Conservation (phyloP, 2,888 invertebrate species). For the Stomorhina lunata region DNA sequence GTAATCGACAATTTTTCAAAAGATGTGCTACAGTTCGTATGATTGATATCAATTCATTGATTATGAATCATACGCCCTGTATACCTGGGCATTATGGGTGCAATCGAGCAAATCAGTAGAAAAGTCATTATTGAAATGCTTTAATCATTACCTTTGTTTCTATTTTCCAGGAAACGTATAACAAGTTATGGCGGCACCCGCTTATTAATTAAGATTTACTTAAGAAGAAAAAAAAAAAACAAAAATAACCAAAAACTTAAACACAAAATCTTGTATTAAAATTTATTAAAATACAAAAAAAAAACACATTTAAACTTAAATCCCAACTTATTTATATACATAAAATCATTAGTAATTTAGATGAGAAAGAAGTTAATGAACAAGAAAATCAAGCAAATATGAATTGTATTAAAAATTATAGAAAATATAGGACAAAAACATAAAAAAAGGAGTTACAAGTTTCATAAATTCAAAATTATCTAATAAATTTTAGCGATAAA, state of each 20-base stretch:
- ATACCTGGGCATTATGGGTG: too few relatives aligned
- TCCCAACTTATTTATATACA: slow-evolving; percentile 4
- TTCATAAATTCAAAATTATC: slow-evolving; percentile 41
- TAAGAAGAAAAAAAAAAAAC: too few relatives aligned
- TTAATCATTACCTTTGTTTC: background rate
- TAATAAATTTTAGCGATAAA: slow-evolving; percentile 18
- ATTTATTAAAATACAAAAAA: slow-evolving; percentile 12
- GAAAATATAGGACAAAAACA: slow-evolving; percentile 22
- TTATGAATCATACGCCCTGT: too few relatives aligned
- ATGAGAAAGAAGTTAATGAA: background rate
- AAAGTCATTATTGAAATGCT: too few relatives aligned
- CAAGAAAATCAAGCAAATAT: slow-evolving; percentile 48
- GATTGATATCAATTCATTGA: too few relatives aligned
- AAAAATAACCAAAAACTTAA: background rate
- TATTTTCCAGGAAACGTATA: slow-evolving; percentile 61
- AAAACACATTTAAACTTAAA: background rate
- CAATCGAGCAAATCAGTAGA: too few relatives aligned
- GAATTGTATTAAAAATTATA: slow-evolving; percentile 56
- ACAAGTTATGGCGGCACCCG: slow-evolving; percentile 61
- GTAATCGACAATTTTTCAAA: too few relatives aligned
- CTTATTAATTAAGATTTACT: slow-evolving; percentile 55
- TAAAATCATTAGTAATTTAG: slow-evolving; percentile 30
- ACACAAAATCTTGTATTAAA: slow-evolving; percentile 43
- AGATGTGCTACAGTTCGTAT: too few relatives aligned
- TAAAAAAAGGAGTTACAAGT: slow-evolving; percentile 48